Conservation (phyloP, 2,113 vertebrate genomes). For the Labeo rohita region DNA sequence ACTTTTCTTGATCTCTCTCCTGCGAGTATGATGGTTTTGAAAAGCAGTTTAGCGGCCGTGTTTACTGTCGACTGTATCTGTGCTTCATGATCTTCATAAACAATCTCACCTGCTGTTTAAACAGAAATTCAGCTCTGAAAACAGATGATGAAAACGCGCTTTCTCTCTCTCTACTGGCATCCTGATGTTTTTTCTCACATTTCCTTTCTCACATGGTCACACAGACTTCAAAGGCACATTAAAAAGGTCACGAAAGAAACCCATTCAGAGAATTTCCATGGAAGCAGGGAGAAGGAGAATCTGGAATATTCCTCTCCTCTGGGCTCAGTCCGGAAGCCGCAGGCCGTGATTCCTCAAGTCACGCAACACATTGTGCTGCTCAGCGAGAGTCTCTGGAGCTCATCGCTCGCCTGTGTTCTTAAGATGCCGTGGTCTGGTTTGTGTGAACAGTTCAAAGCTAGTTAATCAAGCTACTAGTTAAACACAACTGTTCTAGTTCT, state of each 20-base stretch:
- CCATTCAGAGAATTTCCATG: constrained; percentile 34
- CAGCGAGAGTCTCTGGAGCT: too few species aligned
- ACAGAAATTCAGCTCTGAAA: too few species aligned
- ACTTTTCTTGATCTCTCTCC: too few species aligned
- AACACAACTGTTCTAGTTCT: neutral
- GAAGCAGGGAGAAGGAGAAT: constrained; percentile 46
- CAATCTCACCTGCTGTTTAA: neutral
- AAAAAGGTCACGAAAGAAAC: constrained; percentile 74
- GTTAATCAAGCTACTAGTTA: neutral
- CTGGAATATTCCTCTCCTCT: constrained; percentile 67
- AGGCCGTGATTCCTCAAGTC: constrained; percentile 74
- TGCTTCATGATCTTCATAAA: neutral
- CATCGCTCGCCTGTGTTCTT: neutral
- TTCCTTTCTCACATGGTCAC: constrained; percentile 68
- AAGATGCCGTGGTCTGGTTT: neutral
- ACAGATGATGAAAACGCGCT: neutral
- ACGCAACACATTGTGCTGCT: constrained; percentile 74
- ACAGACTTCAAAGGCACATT: constrained; percentile 81
- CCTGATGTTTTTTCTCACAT: constrained; percentile 62
- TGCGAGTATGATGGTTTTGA: neutral
- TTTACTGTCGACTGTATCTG: neutral
- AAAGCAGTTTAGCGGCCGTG: too few species aligned
- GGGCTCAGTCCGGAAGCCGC: constrained; percentile 67
- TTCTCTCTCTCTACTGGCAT: constrained; percentile 57
- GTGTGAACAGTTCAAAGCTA: neutral